A percentile compares a stretch with the other conserved stretches of the same genome.
These are phyloP conservation scores for Drosophila ambigua DNA, from an alignment of 1,140 invertebrate species.

Conservation along the genomic window DNA sequence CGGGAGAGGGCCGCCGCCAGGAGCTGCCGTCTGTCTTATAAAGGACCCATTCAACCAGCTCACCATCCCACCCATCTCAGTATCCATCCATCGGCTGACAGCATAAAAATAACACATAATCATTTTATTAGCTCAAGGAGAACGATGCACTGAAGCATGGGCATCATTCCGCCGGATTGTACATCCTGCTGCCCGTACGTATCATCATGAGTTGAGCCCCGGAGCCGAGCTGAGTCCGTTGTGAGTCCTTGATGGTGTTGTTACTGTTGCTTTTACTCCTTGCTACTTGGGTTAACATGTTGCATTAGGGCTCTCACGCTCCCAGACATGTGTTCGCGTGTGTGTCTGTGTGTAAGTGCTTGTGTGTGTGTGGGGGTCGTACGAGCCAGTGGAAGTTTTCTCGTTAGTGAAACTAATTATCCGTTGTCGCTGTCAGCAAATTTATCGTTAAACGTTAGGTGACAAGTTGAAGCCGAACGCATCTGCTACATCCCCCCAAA, in stretches of 20 bases:
- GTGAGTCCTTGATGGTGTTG: slow-evolving; percentile 38
- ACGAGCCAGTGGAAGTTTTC: slow-evolving; percentile 73
- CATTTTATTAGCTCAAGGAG: slow-evolving; percentile 76
- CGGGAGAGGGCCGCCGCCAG: neutral
- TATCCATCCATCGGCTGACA: slow-evolving; percentile 29
- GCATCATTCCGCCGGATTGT: slow-evolving; percentile 63
- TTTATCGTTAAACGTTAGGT: slow-evolving; percentile 79
- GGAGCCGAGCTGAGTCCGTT: slow-evolving; percentile 17
- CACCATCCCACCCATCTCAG: neutral
- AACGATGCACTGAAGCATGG: slow-evolving; percentile 60
- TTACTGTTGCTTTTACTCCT: slow-evolving; percentile 45
- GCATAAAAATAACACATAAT: slow-evolving; percentile 80
- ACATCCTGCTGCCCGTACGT: slow-evolving; percentile 60
- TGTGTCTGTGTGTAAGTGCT: slow-evolving; percentile 41
- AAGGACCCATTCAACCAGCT: slow-evolving; percentile 5
- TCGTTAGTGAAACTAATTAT: slow-evolving; percentile 82
- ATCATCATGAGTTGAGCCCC: slow-evolving; percentile 13
- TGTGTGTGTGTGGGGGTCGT: slow-evolving; percentile 26
- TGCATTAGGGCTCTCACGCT: slow-evolving; percentile 65
- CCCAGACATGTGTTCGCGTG: slow-evolving; percentile 11
- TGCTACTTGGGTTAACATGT: slow-evolving; percentile 70
- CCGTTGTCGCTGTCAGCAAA: slow-evolving; percentile 81
- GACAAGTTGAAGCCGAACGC: slow-evolving; percentile 61
- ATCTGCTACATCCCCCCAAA: slow-evolving; percentile 33
- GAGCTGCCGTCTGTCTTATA: slow-evolving; percentile 26